These are phyloP conservation scores for Acronicta psi DNA, from an alignment of 2,888 invertebrate species.

Conservation along the genomic window DNA sequence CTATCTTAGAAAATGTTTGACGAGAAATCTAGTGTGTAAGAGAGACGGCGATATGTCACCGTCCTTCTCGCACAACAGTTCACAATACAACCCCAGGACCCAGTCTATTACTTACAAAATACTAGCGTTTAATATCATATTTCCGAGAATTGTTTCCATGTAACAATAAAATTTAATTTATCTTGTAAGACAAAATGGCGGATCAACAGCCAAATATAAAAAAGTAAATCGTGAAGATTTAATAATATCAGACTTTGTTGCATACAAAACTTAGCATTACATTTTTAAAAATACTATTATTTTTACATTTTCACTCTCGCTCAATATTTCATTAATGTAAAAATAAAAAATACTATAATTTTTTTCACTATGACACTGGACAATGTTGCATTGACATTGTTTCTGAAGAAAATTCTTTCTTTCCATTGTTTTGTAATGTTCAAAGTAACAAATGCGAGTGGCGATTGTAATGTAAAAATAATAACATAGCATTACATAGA, in stretches of 20 bases:
- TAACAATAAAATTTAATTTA: conserved; percentile 13
- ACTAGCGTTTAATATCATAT: conserved; percentile 15
- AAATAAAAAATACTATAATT: neutral
- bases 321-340: neutral
- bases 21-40: neutral
- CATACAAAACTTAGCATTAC: conserved; percentile 59
- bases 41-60: neutral
- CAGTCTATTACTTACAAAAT: conserved; percentile 3
- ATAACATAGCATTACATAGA: conserved; percentile 41
- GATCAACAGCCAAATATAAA: conserved; percentile 42
- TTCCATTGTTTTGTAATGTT: too few species aligned
- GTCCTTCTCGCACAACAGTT: neutral
- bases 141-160: conserved; percentile 5
- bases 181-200: conserved; percentile 26
- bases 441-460: neutral
- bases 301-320: conserved; percentile 20
- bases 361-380: conserved; percentile 9
- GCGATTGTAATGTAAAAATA: conserved; percentile 17
- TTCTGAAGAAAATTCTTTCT: too few species aligned
- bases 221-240: conserved; percentile 51
- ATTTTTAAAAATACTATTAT: conserved; percentile 19
- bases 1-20: neutral
- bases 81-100: neutral
- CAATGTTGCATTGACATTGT: neutral
- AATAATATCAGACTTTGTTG: conserved; percentile 60